Base-by-base conservation (phyloP, 2,797 vertebrate genomes). In the Malacoraja senta region DNA sequence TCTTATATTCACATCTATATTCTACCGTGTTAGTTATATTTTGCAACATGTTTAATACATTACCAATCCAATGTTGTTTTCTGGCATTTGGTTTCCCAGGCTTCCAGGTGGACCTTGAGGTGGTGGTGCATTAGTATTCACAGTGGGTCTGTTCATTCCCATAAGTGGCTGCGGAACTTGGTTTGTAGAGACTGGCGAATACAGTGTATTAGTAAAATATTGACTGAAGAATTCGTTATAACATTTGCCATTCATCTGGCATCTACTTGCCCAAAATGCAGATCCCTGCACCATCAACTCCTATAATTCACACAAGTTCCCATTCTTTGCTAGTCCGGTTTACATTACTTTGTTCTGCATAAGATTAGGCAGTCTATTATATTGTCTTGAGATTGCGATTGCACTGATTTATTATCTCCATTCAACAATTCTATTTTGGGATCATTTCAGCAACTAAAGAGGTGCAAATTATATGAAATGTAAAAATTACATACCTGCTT, bases 11-110 rank as follows among this genome's bases (percentile, higher is more conserved):
- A 91, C 35, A 74, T 13, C 35, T 10, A 21, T 26, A 74, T 19
- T 4, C 4, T 71, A 71, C 65, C 24, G 9, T 44, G 44, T 58
- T 74, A 53, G 6, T 29, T 15, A 53, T 58, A n/a, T 92, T 76
- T 65, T 74, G 21, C 19, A 21, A 74, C 24, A 74, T 21, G 3
- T 74, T 68, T 76, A 92, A 92, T 92, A 92, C 90, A 76, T 92
- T 92, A 92, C 90, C 90, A 92, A 74, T 92, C 90, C 90, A 71
- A 92, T 92, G 44, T 92, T 92, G 90, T 53, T 76, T 92, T 92
- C 90, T 53, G 90, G 90, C 90, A 92, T 92, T 92, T 92, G 90
- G 71, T 58, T 92, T 76, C 90, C 90, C 71, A 92, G 38, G 12
- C 13, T 92, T 76, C 90, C 90, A 92, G 90, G 90, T 92, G 90